Conservation (phyloP, 2,888 invertebrate species). For the Drosophila tripunctata region DNA sequence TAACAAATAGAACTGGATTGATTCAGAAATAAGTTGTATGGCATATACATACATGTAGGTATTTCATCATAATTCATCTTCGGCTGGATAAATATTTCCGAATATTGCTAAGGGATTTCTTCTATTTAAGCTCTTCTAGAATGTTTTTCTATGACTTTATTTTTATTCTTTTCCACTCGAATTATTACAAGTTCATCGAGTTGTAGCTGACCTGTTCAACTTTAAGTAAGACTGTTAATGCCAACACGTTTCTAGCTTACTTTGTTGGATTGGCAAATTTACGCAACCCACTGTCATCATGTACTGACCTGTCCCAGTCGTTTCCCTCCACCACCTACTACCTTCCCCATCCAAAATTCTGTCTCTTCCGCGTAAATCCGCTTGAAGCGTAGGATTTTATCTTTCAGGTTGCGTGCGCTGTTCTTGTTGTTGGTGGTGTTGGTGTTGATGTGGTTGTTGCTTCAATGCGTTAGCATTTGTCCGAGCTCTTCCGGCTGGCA, state of each 20-base stretch:
- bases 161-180: too few relatives aligned
- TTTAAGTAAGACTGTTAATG: constrained; percentile 51
- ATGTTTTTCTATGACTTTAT: too few relatives aligned
- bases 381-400: constrained; percentile 66
- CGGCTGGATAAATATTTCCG: too few relatives aligned
- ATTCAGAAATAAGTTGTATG: too few relatives aligned
- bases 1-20: too few relatives aligned
- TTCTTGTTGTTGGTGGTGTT: constrained; percentile 43
- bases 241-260: constrained; percentile 59
- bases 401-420: constrained; percentile 34
- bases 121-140: too few relatives aligned
- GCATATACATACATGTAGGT: too few relatives aligned
- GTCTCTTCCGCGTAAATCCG: constrained; percentile 54
- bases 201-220: constrained; percentile 19
- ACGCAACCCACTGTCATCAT: constrained; percentile 34
- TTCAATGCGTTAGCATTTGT: constrained; percentile 29
- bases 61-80: too few relatives aligned
- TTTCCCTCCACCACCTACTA: constrained; percentile 9
- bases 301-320: not conserved
- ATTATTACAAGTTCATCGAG: not conserved
- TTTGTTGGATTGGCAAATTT: constrained; percentile 65
- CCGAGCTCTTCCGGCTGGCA: constrained; percentile 19
- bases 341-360: constrained; percentile 28
- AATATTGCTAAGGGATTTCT: too few relatives aligned
- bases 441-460: constrained; percentile 45